These are phyloP conservation scores for Zelleria hepariella DNA, from an alignment of 2,888 invertebrate species.

Conservation along the genomic window DNA sequence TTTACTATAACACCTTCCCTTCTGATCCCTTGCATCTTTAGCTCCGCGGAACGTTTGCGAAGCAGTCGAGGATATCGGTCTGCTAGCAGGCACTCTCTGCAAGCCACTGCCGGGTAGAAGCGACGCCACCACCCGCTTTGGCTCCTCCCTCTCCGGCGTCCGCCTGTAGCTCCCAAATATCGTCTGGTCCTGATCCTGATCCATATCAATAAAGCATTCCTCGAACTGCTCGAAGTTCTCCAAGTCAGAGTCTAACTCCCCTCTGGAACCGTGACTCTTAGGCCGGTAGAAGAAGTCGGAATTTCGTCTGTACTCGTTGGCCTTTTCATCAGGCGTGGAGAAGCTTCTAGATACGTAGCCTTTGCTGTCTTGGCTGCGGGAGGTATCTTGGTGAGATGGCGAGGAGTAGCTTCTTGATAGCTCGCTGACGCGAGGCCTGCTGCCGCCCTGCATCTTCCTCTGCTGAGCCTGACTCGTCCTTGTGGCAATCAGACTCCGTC, in stretches of 20 bases:
- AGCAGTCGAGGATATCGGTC: constrained; percentile 40
- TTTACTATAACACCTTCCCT: constrained; percentile 32
- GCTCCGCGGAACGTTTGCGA: constrained; percentile 37
- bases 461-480: constrained; percentile 53
- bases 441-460: constrained; percentile 35
- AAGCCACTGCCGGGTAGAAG: constrained; percentile 59
- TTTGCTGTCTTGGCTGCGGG: constrained; percentile 24
- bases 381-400: constrained; percentile 37
- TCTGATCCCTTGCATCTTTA: constrained; percentile 37
- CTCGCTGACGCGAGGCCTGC: constrained; percentile 24
- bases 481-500: constrained; percentile 51
- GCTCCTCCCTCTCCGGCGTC: constrained; percentile 47
- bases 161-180: constrained; percentile 35
- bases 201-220: constrained; percentile 57
- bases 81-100: constrained; percentile 42
- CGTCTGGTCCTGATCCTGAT: constrained; percentile 49
- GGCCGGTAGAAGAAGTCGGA: constrained; percentile 51
- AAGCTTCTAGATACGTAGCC: constrained; percentile 51
- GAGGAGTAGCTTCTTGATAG: constrained; percentile 59
- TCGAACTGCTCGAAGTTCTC: constrained; percentile 60
- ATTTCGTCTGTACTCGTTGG: constrained; percentile 39
- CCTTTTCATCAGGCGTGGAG: constrained; percentile 55
- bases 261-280: constrained; percentile 45
- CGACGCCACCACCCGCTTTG: constrained; percentile 48
- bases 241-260: constrained; percentile 55